A percentile compares a stretch with the other conserved stretches of the same genome.
phyloP scores from a whole-genome alignment of 2,888 invertebrate genomes.

The Agrenia bidenticulata region DNA sequence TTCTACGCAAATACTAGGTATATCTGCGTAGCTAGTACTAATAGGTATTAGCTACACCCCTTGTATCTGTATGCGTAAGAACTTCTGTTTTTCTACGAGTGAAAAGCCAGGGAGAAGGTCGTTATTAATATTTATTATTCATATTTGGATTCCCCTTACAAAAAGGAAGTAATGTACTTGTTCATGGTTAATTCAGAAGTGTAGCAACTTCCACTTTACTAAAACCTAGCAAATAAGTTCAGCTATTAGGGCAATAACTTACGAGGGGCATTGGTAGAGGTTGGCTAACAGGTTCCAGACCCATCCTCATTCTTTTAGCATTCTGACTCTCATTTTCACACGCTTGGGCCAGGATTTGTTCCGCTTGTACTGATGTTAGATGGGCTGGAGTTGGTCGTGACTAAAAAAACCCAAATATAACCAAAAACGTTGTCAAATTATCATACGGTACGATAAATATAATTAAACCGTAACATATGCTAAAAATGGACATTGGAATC shows the following conservation, averaged over 20 bases:
- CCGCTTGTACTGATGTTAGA: slow-evolving; percentile 93
- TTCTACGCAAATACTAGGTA: too few relatives aligned
- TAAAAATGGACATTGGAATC: too few relatives aligned
- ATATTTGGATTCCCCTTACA: not conserved
- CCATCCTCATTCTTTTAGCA: slow-evolving; percentile 94
- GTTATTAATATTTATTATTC: slow-evolving; percentile 17
- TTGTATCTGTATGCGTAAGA: too few relatives aligned
- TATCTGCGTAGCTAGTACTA: too few relatives aligned
- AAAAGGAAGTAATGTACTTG: not conserved
- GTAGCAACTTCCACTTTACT: slow-evolving; percentile 1
- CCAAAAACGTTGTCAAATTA: too few relatives aligned
- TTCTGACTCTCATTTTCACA: slow-evolving; percentile 97
- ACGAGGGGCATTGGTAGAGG: slow-evolving; percentile 71
- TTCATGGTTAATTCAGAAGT: slow-evolving; percentile 12
- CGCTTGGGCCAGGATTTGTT: slow-evolving; percentile 90
- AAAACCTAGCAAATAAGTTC: not conserved
- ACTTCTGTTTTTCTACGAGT: not conserved
- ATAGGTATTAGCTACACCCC: too few relatives aligned
- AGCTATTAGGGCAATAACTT: slow-evolving; percentile 55
- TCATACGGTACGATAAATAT: too few relatives aligned
- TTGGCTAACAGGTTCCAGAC: slow-evolving; percentile 90
- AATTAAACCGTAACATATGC: too few relatives aligned
- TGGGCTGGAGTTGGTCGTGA: slow-evolving; percentile 93
- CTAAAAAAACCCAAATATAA: too few relatives aligned
- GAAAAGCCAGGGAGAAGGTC: not conserved